These are phyloP conservation scores for Thaleichthys pacificus DNA, from an alignment of 2,797 vertebrate species.

Conservation along the genomic window DNA sequence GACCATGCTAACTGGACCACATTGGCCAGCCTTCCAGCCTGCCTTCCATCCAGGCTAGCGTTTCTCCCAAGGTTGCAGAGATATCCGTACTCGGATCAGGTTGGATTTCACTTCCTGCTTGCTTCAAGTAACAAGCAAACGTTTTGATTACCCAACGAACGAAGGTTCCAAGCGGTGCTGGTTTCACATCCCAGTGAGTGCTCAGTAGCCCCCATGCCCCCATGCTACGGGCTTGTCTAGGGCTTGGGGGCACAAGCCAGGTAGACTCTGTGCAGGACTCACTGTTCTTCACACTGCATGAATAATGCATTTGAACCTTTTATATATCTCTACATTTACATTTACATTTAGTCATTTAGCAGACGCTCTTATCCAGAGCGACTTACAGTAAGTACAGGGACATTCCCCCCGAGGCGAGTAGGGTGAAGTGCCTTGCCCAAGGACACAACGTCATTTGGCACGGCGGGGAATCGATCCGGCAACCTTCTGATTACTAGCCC, in stretches of 20 bases:
- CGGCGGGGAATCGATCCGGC: too few species aligned
- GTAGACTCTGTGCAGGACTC: conserved; percentile 19
- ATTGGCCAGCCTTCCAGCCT: background rate
- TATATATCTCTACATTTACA: conserved; percentile 29
- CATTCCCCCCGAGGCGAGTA: too few species aligned
- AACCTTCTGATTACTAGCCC: too few species aligned
- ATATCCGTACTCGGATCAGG: conserved; percentile 39
- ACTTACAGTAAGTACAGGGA: too few species aligned
- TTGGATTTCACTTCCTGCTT: conserved; percentile 65
- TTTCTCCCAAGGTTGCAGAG: conserved; percentile 45
- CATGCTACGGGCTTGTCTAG: conserved; percentile 2
- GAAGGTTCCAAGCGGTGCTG: conserved; percentile 16
- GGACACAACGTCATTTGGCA: too few species aligned
- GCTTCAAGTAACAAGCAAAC: conserved; percentile 55
- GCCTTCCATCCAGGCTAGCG: conserved; percentile 13
- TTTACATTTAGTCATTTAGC: too few species aligned
- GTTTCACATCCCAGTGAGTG: conserved; percentile 65
- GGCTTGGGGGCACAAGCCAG: too few species aligned
- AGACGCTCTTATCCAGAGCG: too few species aligned
- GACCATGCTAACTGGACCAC: too few species aligned
- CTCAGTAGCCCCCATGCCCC: conserved; percentile 18
- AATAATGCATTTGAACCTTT: conserved; percentile 55
- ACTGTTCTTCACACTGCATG: conserved; percentile 31
- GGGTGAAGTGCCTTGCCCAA: too few species aligned
- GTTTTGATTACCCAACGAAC: conserved; percentile 52